Evolutionary conservation across 2,888 invertebrate species (phyloP).

Genomic region (Lydus trimaculatus): DNA sequence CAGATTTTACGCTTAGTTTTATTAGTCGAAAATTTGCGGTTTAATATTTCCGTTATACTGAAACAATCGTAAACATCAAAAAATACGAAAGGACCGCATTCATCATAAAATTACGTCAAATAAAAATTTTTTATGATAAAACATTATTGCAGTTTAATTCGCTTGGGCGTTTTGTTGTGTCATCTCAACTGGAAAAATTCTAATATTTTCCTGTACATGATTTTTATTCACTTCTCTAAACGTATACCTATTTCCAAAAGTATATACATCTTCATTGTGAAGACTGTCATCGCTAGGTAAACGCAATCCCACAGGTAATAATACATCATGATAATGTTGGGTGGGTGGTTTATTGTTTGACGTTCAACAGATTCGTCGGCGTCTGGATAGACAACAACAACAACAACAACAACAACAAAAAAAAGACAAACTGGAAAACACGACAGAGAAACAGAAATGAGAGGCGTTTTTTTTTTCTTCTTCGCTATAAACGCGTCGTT

Average conservation of each 20-base stretch:
- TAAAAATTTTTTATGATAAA: conserved; percentile 15
- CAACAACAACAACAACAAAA: too few relatives aligned
- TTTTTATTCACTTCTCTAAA: conserved; percentile 15
- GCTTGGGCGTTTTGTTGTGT: background rate
- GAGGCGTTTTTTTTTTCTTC: too few relatives aligned
- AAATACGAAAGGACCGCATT: background rate
- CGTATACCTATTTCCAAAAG: conserved; percentile 28
- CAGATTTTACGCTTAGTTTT: background rate
- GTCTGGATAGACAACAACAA: too few relatives aligned
- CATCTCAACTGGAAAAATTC: background rate
- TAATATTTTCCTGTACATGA: background rate
- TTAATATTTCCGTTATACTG: conserved; percentile 3
- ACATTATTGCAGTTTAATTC: conserved; percentile 19
- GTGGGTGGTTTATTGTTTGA: conserved; percentile 28
- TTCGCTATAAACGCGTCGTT: background rate
- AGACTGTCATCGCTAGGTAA: conserved; percentile 34
- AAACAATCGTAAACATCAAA: conserved; percentile 10
- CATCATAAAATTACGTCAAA: conserved; percentile 10
- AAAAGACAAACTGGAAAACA: background rate
- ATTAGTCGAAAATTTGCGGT: conserved; percentile 7
- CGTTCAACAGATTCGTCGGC: conserved; percentile 23
- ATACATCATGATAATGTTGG: conserved; percentile 33
- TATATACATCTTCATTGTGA: conserved; percentile 34
- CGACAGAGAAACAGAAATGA: background rate
- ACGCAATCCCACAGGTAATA: conserved; percentile 34